Evolutionary conservation across 2,888 invertebrate genomes (phyloP).

Genomic region (Pachydiplax longipennis): DNA sequence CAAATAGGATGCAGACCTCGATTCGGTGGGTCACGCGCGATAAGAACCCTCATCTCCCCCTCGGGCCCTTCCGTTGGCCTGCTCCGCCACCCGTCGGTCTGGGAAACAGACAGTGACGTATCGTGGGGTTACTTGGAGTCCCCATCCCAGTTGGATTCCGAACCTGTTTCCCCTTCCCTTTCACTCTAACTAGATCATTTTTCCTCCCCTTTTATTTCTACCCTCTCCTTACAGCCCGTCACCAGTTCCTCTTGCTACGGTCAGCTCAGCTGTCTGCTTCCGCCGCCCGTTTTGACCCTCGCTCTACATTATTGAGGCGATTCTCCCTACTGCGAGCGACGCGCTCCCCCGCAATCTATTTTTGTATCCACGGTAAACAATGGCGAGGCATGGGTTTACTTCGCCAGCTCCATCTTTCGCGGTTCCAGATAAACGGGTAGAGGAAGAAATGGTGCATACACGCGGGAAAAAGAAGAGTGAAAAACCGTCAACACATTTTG

Average conservation of each 20-base stretch:
- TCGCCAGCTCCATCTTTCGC: background rate
- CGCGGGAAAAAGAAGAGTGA: background rate
- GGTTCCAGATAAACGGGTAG: background rate
- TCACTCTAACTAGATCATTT: background rate
- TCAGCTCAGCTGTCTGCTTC: background rate
- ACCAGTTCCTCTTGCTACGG: background rate
- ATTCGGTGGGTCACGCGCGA: background rate
- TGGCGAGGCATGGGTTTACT: background rate
- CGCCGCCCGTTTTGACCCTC: background rate
- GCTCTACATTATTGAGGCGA: background rate
- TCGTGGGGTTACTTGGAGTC: background rate
- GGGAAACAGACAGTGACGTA: background rate
- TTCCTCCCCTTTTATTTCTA: no score
- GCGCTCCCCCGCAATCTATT: background rate
- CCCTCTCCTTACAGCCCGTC: no score
- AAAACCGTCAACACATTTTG: no score
- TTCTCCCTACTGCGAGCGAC: background rate
- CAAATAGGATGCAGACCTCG: background rate
- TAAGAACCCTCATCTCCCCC: background rate
- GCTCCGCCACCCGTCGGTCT: background rate
- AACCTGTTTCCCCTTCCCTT: background rate
- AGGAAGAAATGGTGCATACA: background rate
- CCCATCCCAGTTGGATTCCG: background rate
- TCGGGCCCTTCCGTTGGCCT: background rate
- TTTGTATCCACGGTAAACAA: background rate